Percentiles rank a stretch among this genome's conserved stretches.
These are phyloP conservation scores for Nebria brevicollis DNA, from an alignment of 2,888 invertebrate genomes.

Conservation along the genomic window DNA sequence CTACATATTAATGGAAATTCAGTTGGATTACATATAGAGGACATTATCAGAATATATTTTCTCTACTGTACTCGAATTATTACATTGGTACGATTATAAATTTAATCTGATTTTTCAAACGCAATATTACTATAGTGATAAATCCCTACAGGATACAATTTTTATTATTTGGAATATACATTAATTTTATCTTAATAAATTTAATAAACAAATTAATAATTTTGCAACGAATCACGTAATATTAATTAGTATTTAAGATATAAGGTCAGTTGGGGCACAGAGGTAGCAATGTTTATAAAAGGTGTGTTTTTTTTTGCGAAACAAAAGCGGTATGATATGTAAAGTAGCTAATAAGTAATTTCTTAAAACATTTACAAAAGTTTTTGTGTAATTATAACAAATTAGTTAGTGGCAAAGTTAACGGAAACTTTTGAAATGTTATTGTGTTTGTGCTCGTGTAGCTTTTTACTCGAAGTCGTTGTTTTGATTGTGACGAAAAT, in stretches of 20 bases:
- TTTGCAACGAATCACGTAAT: too few relatives aligned
- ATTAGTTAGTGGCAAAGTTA: neutral
- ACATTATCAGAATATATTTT: slow-evolving; percentile 19
- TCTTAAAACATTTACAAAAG: neutral
- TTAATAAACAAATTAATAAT: too few relatives aligned
- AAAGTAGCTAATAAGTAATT: neutral
- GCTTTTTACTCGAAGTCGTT: neutral
- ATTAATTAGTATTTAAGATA: too few relatives aligned
- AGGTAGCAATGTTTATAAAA: too few relatives aligned
- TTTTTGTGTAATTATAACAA: neutral
- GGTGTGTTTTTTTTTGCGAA: neutral
- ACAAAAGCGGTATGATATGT: neutral
- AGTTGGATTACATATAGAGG: slow-evolving; percentile 16
- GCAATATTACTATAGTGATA: neutral
- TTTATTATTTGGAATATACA: too few relatives aligned
- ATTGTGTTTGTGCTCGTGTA: neutral
- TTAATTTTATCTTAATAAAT: too few relatives aligned
- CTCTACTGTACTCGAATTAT: slow-evolving; percentile 3
- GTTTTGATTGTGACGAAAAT: neutral
- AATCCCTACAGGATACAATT: neutral
- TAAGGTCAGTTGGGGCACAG: too few relatives aligned
- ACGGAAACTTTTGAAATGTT: neutral
- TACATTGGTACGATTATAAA: slow-evolving; percentile 12
- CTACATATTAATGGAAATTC: slow-evolving; percentile 14
- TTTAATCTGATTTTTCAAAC: slow-evolving; percentile 4